Percentiles rank a stretch among this genome's conserved stretches.
Evolutionary conservation across 2,797 vertebrate genomes (phyloP).

Genomic region (Amblyraja radiata): DNA sequence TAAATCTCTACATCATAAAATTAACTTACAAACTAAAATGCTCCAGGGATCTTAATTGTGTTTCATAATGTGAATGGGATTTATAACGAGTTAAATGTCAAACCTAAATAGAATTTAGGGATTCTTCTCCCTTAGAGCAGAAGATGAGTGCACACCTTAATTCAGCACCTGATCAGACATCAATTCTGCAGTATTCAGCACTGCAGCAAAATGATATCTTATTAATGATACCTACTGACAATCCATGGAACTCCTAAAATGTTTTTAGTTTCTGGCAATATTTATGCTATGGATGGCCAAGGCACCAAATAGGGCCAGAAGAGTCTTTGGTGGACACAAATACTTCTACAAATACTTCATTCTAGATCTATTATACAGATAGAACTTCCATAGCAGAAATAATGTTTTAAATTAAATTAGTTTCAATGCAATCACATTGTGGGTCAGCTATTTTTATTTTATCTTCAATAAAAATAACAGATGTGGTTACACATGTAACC

Average conservation of each 20-base stretch:
- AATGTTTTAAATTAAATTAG: neutral
- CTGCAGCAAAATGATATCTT: neutral
- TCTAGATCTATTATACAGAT: neutral
- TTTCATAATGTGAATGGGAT: neutral
- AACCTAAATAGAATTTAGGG: neutral
- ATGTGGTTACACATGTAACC: neutral
- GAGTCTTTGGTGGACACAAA: neutral
- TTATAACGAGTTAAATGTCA: neutral
- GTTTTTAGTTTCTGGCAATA: conserved; percentile 6
- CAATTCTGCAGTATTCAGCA: neutral
- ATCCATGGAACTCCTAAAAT: neutral
- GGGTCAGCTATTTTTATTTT: neutral
- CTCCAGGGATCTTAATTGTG: neutral
- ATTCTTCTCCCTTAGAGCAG: neutral
- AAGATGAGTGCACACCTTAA: neutral
- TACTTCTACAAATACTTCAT: neutral
- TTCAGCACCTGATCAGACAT: neutral
- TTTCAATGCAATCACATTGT: neutral
- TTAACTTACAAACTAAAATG: neutral
- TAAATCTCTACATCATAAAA: too few species aligned
- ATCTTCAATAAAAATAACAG: neutral
- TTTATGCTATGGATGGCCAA: neutral
- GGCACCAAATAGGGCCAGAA: neutral
- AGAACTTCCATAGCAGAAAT: neutral
- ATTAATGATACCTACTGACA: neutral